Evolutionary conservation across 2,888 invertebrate genomes (phyloP), one percentile per base, ranked within the genome.

Genomic region (Molanna angustata): DNA sequence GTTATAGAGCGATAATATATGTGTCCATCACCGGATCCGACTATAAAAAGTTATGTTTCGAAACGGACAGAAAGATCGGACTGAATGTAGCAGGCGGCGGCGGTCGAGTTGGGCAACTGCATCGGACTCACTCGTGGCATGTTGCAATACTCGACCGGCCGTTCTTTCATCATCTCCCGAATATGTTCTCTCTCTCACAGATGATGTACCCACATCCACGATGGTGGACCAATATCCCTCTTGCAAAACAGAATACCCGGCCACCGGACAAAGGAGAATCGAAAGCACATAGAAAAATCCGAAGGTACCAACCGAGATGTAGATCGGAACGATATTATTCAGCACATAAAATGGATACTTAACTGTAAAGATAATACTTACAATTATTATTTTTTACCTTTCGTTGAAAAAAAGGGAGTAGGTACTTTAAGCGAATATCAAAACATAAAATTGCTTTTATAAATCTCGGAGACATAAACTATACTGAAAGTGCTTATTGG

Each of bases 11-110:
- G n/a, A 33, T n/a, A 33, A 33, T 33, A 11, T 14, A 14, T 43
- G 21, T 39, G 48, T 33, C 45, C 27, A 49, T 21, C 64, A 63
- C 64, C 65, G 63, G 63, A 63, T 63, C 55, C 64, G 61, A 57
- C 63, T 54, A 63, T 65, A 66, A 64, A 64, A 64, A 63, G 59
- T 58, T 41, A 57, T 45, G 56, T 56, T 53, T 60, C 58, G 60
- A 57, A 57, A 54, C 40, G 31, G 35, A 33, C n/a, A n/a, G 9
- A 59, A 50, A 58, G 59, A 60, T 58, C 61, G 57, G 57, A 57
- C 19, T 19, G 35, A 35, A n/a, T n/a, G n/a, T n/a, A 17, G 42
- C 42, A 50, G 57, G 59, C 50, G 49, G 49, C 42, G 41, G 41
- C 42, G 42, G 35, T 11, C 45, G 56, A 55, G 59, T 55, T 53